Evolutionary conservation across 2,888 invertebrate genomes (phyloP).

Genomic region (Campopleginae sp.): DNA sequence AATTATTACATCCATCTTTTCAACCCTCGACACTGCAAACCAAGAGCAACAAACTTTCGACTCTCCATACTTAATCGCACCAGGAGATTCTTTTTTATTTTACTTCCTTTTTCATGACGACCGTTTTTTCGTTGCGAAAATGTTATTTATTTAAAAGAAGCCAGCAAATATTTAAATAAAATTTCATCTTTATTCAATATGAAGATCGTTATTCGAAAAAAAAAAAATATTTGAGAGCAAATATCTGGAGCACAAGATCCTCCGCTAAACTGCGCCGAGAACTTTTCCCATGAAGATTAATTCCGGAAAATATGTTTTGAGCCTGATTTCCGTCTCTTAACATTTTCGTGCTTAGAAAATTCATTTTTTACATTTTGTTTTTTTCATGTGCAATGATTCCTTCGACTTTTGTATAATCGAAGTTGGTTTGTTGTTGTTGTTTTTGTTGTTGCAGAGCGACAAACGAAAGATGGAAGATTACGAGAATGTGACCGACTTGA

Average conservation of each 20-base stretch:
- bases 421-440: background rate
- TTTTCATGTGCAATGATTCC: background rate
- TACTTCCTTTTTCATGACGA: no score
- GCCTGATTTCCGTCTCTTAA: background rate
- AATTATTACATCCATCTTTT: background rate
- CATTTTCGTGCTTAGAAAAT: background rate
- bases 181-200: no score
- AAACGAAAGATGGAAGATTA: constrained; percentile 54
- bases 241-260: background rate
- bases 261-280: background rate
- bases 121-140: no score
- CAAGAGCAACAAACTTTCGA: no score
- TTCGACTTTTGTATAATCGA: background rate
- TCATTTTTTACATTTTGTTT: background rate
- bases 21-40: background rate
- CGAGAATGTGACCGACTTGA: constrained; percentile 63
- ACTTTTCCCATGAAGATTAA: background rate
- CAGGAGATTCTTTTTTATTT: no score
- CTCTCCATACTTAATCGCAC: no score
- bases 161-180: no score
- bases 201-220: no score
- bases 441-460: constrained; percentile 53
- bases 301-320: background rate
- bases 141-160: no score
- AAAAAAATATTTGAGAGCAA: no score